A percentile compares a stretch with the other conserved stretches of the same genome.
These are phyloP conservation scores for Bradypus variegatus DNA, from an alignment of 2,797 vertebrate species.

Conservation along the genomic window DNA sequence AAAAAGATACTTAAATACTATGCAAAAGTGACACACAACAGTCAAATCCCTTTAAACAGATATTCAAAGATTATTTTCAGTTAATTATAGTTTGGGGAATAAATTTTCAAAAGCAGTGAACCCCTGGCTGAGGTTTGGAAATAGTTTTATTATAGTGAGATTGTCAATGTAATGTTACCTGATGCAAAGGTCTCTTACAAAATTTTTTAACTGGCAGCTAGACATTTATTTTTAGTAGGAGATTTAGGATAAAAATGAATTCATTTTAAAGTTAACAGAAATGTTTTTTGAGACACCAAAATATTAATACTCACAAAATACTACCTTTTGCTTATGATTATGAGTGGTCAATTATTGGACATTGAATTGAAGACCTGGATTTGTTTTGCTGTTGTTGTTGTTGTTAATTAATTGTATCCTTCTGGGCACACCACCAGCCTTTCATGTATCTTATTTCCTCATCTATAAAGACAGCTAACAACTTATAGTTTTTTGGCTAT, in stretches of 20 bases:
- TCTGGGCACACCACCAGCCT: background rate
- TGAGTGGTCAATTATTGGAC: background rate
- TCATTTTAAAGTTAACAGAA: background rate
- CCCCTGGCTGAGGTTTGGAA: background rate
- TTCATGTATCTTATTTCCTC: background rate
- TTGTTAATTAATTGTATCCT: background rate
- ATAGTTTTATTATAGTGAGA: background rate
- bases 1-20: background rate
- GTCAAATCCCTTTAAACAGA: background rate
- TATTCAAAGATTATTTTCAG: background rate
- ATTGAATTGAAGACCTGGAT: background rate
- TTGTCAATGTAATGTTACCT: background rate
- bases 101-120: background rate
- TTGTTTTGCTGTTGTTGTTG: background rate
- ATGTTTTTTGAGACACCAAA: background rate
- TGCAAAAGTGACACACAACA: background rate
- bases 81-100: background rate
- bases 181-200: background rate
- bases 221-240: background rate
- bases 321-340: background rate
- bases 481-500: background rate
- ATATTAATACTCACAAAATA: background rate
- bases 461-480: background rate
- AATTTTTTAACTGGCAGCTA: background rate
- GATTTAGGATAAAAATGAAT: background rate